Evolutionary conservation across 2,797 vertebrate species (phyloP).

Genomic region (Acipenser oxyrinchus): DNA sequence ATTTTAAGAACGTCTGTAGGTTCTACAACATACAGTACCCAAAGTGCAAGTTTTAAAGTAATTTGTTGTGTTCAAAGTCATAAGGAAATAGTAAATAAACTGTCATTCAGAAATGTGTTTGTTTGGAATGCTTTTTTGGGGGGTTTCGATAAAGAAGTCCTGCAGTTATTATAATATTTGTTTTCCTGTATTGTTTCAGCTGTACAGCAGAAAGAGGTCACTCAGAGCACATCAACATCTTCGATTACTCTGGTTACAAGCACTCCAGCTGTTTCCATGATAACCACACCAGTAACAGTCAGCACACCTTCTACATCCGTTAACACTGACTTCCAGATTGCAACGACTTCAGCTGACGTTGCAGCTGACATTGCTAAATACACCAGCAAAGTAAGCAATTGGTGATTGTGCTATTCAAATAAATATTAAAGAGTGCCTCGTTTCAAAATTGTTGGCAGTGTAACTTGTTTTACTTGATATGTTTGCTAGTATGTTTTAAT

Average conservation of each 20-base stretch:
- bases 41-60: too few relatives aligned
- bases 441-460: background rate
- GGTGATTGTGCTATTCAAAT: background rate
- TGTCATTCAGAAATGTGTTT: background rate
- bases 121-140: too few relatives aligned
- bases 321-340: constrained; percentile 76
- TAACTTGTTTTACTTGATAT: too few relatives aligned
- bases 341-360: constrained; percentile 86
- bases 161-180: background rate
- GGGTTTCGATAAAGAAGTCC: too few relatives aligned
- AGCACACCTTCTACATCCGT: constrained; percentile 56
- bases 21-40: too few relatives aligned
- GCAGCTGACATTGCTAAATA: constrained; percentile 97
- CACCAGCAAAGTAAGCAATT: constrained; percentile 82
- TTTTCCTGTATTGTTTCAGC: constrained; percentile 35
- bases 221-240: constrained; percentile 75
- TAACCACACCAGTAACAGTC: constrained; percentile 61
- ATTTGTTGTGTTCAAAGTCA: too few relatives aligned
- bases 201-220: constrained; percentile 85
- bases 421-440: background rate
- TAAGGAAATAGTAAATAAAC: too few relatives aligned
- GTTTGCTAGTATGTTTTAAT: constrained; percentile 11
- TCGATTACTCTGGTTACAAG: constrained; percentile 85
- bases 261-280: constrained; percentile 71
- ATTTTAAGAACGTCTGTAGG: too few relatives aligned